Base-by-base conservation (phyloP, 2,113 vertebrate genomes). In the Bambusicola thoracicus region DNA sequence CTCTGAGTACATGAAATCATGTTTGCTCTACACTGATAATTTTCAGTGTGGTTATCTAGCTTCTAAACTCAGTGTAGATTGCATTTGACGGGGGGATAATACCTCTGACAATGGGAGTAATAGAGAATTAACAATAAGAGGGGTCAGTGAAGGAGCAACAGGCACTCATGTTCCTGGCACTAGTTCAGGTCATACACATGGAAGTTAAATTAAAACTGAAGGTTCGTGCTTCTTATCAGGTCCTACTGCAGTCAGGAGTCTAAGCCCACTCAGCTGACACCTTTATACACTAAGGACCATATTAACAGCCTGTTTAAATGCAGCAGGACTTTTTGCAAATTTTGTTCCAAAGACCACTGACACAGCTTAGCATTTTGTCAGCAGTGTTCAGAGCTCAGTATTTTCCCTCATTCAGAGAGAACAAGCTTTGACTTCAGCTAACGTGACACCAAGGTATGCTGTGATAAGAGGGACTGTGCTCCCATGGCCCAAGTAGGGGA, bases 41-140 rank as follows among this genome's bases (percentile, higher is more conserved):
- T 68, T 90, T 83, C 56, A 61, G 4, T 40, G 24, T 48, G 14
- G 82, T 91, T 92, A 87, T 93, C 90, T 87, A 81, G 29, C 75
- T 88, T 49, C 32, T 41, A 34, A 90, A 77, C 49, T 73, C 67
- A 46, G 48, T 32, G 38, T 62, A 48, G 73, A 56, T 36, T 38
- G 19, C 25, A 16, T 53, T 87, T 94, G 61, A 34, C 51, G 67
- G 46, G 74, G 56, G 24, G 51, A 11, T 85, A 81, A 11, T 85
- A 81, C 70, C 59, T 94, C 79, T 81, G 38, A 49, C 81, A 83
- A 30, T 18, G 36, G 36, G 15, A 1, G 0, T 56, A 65, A 55
- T 11, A 55, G 46, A 16, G 66, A 85, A 66, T 63, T 61, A 36
- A 22, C 29, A 59, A 15, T 69, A 27, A 27, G 32, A 48, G 53